Evolutionary conservation across 2,797 vertebrate genomes (phyloP).

Genomic region (Coregonus suidteri): DNA sequence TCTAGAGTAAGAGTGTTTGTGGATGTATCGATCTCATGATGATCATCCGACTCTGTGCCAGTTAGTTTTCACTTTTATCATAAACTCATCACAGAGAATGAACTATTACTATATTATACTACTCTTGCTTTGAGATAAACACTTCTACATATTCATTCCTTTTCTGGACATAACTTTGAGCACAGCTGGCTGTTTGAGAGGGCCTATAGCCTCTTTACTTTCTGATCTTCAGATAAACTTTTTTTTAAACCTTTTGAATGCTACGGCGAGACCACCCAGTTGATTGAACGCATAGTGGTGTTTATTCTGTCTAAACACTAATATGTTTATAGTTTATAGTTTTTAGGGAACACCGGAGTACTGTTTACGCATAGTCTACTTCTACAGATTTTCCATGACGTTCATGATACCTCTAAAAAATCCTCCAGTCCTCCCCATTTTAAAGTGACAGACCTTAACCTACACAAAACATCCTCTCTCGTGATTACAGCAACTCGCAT

Average conservation of each 20-base stretch:
- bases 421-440: constrained; percentile 7
- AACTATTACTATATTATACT: background rate
- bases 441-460: constrained; percentile 1
- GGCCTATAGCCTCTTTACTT: constrained; percentile 11
- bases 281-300: too few relatives aligned
- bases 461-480: too few relatives aligned
- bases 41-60: constrained; percentile 28
- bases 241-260: constrained; percentile 9
- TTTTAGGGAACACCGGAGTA: constrained; percentile 2
- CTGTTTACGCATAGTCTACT: background rate
- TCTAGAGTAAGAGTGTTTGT: constrained; percentile 55
- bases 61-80: background rate
- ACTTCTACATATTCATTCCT: too few relatives aligned
- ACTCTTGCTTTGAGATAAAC: too few relatives aligned
- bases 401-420: constrained; percentile 18
- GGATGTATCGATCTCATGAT: constrained; percentile 54
- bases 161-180: constrained; percentile 15
- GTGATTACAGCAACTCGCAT: background rate
- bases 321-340: too few relatives aligned
- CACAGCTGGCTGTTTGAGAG: constrained; percentile 39
- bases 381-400: background rate
- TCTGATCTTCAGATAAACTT: background rate
- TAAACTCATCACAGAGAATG: constrained; percentile 31
- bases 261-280: background rate
- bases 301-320: too few relatives aligned